A percentile compares a stretch with the other conserved stretches of the same genome.
Conservation (phyloP, 2,113 vertebrate genomes). For the Galbula dea region DNA sequence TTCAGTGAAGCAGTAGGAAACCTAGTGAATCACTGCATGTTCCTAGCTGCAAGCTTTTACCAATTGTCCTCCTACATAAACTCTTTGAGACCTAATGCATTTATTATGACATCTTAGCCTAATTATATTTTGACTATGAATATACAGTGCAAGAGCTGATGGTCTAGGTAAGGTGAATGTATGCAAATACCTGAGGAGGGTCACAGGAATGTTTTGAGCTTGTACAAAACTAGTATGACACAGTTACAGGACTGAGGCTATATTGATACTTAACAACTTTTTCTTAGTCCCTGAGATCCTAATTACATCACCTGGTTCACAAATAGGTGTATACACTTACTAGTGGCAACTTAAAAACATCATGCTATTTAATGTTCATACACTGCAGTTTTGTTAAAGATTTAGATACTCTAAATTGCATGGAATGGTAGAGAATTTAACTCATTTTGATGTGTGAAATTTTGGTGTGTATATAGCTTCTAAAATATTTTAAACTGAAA, state of each 20-base stretch:
- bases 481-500: neutral
- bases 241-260: neutral
- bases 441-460: neutral
- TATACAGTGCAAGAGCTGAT: neutral
- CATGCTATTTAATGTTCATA: neutral
- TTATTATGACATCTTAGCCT: neutral
- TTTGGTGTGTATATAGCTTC: neutral
- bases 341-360: neutral
- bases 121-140: neutral
- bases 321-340: neutral
- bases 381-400: neutral
- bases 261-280: neutral
- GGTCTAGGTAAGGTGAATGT: neutral
- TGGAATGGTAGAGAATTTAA: neutral
- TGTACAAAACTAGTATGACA: neutral
- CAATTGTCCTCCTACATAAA: neutral
- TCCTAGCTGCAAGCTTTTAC: neutral
- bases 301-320: neutral
- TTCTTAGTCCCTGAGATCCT: neutral
- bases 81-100: neutral
- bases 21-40: neutral
- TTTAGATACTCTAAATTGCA: neutral
- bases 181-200: neutral
- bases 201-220: neutral
- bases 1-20: neutral